Base-by-base conservation (phyloP, 2,113 vertebrate genomes). In the Rhinolophus ferrumequinum region DNA sequence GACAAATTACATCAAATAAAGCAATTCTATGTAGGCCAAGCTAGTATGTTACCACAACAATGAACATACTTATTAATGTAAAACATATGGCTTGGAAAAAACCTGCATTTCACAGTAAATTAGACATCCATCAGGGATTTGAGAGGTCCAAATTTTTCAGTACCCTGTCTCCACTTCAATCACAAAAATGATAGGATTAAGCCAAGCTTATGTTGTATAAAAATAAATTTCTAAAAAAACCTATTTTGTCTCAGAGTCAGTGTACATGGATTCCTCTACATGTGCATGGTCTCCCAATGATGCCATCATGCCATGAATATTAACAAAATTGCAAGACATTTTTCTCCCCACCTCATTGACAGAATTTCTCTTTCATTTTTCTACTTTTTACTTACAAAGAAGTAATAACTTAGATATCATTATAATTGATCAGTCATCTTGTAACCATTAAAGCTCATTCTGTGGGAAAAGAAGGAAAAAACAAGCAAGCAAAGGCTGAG, bases 331-430 rank as follows among this genome's bases (percentile, higher is more conserved):
- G 21, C 9, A 70, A 24, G 13, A 38, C 1, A 89, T 85, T 93
- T 89, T 22, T 21, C 11, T 79, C 19, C 26, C 19, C 7, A 70
- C 0, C 1, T 44, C 7, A 81, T 13, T 3, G 50, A 35, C 11
- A 89, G 54, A 86, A 67, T 82, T 92, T 94, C 10, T 77, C 62
- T 85, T 54, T 24, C 19, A 33, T 92, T 97, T 97, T 92, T 95
- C 35, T 11, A 41, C 16, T 73, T 77, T 77, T 82, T 95, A 72
- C 44, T 87, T 70, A 21, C 6, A 92, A 47, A 90, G 2, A 3
- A 79, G 5, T 64, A 44, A 73, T 92, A 76, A 81, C 12, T 80
- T 86, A 58, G 64, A n/a, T 66, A 60, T 75, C 33, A 38, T 77
- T 67, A 50, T 13, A 89, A 14, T 15, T 88, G 38, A 54, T 89